Conservation (phyloP, 2,888 invertebrate genomes). For the Cheilosia vernalis region DNA sequence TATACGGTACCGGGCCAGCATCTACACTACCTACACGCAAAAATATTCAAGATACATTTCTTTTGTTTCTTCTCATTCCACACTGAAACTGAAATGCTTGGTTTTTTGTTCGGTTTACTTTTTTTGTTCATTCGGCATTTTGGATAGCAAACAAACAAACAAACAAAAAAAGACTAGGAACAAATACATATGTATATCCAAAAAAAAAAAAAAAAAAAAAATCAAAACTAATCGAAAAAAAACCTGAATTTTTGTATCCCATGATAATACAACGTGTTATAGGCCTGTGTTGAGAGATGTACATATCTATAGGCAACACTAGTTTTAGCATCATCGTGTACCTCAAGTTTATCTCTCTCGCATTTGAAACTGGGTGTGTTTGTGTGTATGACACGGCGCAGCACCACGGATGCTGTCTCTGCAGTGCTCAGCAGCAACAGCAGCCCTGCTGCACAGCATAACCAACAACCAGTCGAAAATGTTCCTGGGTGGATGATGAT, state of each 20-base stretch:
- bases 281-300: slow-evolving; percentile 31
- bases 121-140: slow-evolving; percentile 26
- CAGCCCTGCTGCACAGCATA: too few species aligned
- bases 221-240: slow-evolving; percentile 51
- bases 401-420: background rate
- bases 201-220: too few species aligned
- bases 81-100: slow-evolving; percentile 12
- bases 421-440: background rate
- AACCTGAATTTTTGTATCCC: slow-evolving; percentile 50
- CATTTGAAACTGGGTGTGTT: slow-evolving; percentile 47
- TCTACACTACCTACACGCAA: slow-evolving; percentile 33
- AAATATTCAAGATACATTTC: slow-evolving; percentile 23
- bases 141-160: slow-evolving; percentile 11
- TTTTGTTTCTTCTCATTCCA: slow-evolving; percentile 38
- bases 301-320: slow-evolving; percentile 19
- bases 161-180: slow-evolving; percentile 14
- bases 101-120: slow-evolving; percentile 7
- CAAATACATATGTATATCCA: background rate
- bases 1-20: background rate
- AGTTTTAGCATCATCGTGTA: slow-evolving; percentile 53
- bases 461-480: slow-evolving; percentile 21
- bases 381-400: slow-evolving; percentile 17
- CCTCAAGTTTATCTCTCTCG: slow-evolving; percentile 26
- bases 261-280: slow-evolving; percentile 31
- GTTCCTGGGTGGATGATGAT: slow-evolving; percentile 21